Percentiles rank a stretch among this genome's conserved stretches.
These are phyloP conservation scores for Cephus pygmeus DNA, from an alignment of 2,888 invertebrate species.

Conservation along the genomic window DNA sequence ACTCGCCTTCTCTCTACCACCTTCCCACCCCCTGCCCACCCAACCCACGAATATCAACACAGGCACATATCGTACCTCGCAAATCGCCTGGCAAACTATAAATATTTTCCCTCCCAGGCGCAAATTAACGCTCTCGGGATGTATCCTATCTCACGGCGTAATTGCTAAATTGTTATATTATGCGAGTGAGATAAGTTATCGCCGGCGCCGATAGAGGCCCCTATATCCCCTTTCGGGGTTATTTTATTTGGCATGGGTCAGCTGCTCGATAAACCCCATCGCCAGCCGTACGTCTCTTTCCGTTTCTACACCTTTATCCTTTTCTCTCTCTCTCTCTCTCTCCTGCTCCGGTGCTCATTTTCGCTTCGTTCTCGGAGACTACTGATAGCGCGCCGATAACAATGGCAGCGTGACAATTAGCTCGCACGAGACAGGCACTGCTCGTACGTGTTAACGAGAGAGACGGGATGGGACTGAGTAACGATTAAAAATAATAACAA, in stretches of 20 bases:
- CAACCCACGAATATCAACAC: background rate
- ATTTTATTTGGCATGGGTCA: conserved; percentile 43
- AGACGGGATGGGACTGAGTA: too few relatives aligned
- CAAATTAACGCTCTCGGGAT: conserved; percentile 5
- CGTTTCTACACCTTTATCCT: too few relatives aligned
- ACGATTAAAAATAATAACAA: too few relatives aligned
- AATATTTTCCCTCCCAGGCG: conserved; percentile 15
- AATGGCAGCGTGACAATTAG: too few relatives aligned
- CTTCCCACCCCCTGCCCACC: background rate
- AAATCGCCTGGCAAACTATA: background rate
- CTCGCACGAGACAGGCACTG: too few relatives aligned
- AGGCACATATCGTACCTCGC: too few relatives aligned
- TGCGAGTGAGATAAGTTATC: conserved; percentile 28
- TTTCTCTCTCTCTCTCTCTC: too few relatives aligned
- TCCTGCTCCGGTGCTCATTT: too few relatives aligned
- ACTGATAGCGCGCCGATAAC: too few relatives aligned
- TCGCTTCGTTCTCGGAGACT: too few relatives aligned
- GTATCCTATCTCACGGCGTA: conserved; percentile 22
- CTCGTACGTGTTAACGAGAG: too few relatives aligned
- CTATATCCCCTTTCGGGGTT: conserved; percentile 30
- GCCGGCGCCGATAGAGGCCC: conserved; percentile 23
- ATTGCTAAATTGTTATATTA: conserved; percentile 40
- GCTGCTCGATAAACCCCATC: conserved; percentile 10
- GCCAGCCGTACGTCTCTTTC: too few relatives aligned
- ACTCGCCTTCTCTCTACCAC: conserved; percentile 13